Conservation (phyloP, 1,140 invertebrate genomes). For the Drosophila watanabei region DNA sequence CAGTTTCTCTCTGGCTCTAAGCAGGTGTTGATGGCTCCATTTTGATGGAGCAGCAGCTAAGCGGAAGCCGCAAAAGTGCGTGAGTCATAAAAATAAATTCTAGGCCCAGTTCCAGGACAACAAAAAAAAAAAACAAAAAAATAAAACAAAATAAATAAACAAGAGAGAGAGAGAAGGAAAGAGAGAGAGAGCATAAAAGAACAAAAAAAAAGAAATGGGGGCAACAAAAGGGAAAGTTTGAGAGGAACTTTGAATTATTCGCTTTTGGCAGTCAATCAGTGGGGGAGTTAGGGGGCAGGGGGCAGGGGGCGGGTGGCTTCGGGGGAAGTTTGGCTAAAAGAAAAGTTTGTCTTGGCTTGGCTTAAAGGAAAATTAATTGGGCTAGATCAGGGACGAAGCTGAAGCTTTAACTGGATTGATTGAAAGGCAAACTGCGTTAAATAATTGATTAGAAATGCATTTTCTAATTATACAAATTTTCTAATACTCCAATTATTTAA, state of each 20-base stretch:
- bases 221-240: conserved; percentile 48
- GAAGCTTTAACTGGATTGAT: conserved; percentile 4
- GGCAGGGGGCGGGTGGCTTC: not conserved
- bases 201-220: not conserved
- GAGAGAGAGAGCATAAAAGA: not conserved
- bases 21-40: conserved; percentile 82
- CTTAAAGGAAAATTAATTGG: conserved; percentile 24
- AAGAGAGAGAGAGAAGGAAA: conserved; percentile 5
- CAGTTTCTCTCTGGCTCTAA: conserved; percentile 37
- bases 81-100: conserved; percentile 82
- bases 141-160: conserved; percentile 21
- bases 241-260: conserved; percentile 74
- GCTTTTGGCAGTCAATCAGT: conserved; percentile 75
- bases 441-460: not conserved
- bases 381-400: conserved; percentile 21
- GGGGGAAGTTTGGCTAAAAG: conserved; percentile 11
- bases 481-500: not conserved
- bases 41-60: conserved; percentile 72
- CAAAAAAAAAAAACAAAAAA: conserved; percentile 15
- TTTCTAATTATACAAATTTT: not conserved
- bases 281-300: not conserved
- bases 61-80: conserved; percentile 81
- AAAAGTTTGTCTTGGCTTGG: not conserved
- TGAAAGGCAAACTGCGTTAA: not conserved
- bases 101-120: conserved; percentile 17